phyloP scores from a whole-genome alignment of 2,888 invertebrate species.

The Caradrina clavipalpis region DNA sequence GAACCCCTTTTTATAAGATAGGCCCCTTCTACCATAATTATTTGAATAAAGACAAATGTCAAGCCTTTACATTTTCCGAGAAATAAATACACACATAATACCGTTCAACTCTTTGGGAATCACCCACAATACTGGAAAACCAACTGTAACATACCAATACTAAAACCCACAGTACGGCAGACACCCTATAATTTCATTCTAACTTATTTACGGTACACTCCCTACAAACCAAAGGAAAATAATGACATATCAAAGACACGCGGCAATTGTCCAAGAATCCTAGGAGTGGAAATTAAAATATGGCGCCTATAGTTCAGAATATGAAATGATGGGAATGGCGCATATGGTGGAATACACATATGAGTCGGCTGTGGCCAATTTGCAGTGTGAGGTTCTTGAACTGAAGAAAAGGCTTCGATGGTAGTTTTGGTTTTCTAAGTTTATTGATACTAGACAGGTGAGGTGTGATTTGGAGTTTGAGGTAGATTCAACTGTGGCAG shows the following conservation, averaged over 20 bases:
- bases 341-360: conserved; percentile 39
- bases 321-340: conserved; percentile 53
- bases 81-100: neutral
- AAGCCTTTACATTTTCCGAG: neutral
- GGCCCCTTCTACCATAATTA: too few species aligned
- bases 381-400: conserved; percentile 36
- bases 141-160: neutral
- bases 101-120: neutral
- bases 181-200: conserved; percentile 42
- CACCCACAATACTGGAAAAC: neutral
- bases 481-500: neutral
- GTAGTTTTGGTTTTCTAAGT: conserved; percentile 18
- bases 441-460: conserved; percentile 13
- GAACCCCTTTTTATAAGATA: too few species aligned
- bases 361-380: conserved; percentile 35
- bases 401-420: conserved; percentile 25
- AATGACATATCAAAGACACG: conserved; percentile 41
- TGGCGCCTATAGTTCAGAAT: conserved; percentile 44
- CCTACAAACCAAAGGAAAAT: conserved; percentile 37
- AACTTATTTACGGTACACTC: conserved; percentile 18
- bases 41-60: neutral
- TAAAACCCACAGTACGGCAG: conserved; percentile 14
- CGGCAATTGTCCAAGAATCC: conserved; percentile 41
- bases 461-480: neutral
- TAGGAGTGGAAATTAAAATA: conserved; percentile 47